These are phyloP conservation scores for Pelobates cultripes DNA, from an alignment of 2,797 vertebrate genomes.

Conservation along the genomic window DNA sequence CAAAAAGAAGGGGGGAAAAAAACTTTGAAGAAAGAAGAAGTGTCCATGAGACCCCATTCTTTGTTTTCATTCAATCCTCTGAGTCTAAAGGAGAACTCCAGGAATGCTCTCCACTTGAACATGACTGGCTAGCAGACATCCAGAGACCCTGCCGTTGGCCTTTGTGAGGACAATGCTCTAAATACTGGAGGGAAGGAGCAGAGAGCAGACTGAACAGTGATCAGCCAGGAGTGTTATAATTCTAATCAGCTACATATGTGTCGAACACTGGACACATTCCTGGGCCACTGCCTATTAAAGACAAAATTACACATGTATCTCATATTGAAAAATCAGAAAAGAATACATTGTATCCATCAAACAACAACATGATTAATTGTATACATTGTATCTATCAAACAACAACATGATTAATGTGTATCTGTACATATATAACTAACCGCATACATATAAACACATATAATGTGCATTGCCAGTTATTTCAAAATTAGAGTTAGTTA, in stretches of 20 bases:
- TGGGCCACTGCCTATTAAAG: too few species aligned
- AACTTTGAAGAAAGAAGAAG: background rate
- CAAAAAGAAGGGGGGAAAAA: background rate
- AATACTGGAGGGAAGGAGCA: constrained; percentile 27
- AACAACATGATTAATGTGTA: background rate
- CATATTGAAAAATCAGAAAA: too few species aligned
- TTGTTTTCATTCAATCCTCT: constrained; percentile 31
- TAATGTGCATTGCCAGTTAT: background rate
- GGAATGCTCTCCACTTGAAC: constrained; percentile 55
- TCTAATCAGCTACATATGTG: background rate
- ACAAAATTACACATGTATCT: too few species aligned
- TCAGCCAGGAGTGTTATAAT: constrained; percentile 3
- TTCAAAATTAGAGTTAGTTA: too few species aligned
- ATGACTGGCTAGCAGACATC: constrained; percentile 49
- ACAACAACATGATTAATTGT: too few species aligned
- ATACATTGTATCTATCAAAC: too few species aligned
- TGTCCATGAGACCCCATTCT: constrained; percentile 2
- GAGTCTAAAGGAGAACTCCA: constrained; percentile 36
- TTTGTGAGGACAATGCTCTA: constrained; percentile 40
- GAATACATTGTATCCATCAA: too few species aligned
- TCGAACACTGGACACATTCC: too few species aligned
- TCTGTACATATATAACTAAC: background rate
- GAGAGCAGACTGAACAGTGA: background rate
- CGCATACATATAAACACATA: background rate
- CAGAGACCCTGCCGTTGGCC: constrained; percentile 34